phyloP scores from a whole-genome alignment of 1,140 invertebrate species.

The Vanessa tameamea region DNA sequence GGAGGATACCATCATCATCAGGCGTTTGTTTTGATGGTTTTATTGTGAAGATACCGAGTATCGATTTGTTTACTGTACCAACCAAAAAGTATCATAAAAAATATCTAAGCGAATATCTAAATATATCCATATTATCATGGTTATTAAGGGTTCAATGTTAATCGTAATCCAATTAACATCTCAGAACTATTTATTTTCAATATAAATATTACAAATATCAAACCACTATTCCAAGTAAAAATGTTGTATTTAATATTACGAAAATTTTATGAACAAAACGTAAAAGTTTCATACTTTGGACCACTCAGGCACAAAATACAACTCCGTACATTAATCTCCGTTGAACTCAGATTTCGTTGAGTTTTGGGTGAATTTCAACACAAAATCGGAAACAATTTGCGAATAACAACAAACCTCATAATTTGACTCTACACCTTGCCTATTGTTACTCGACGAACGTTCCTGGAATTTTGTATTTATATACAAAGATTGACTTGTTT shows the following conservation, averaged over 20 bases:
- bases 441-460: slow-evolving; percentile 45
- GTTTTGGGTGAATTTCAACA: slow-evolving; percentile 57
- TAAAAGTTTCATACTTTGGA: slow-evolving; percentile 26
- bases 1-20: no score
- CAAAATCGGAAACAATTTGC: slow-evolving; percentile 72
- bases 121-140: no score
- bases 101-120: not conserved
- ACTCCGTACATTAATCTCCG: slow-evolving; percentile 70
- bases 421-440: slow-evolving; percentile 57
- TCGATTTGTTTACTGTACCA: no score
- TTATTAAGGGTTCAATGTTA: not conserved
- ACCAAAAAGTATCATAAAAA: not conserved
- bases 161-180: not conserved
- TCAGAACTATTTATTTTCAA: not conserved
- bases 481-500: slow-evolving; percentile 52
- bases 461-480: slow-evolving; percentile 42
- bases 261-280: not conserved
- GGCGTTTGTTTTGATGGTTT: no score
- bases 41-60: no score
- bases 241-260: not conserved
- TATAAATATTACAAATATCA: not conserved
- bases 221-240: not conserved
- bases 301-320: slow-evolving; percentile 36
- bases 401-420: slow-evolving; percentile 73
- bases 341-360: slow-evolving; percentile 67